Percentiles rank a stretch among this genome's conserved stretches.
Evolutionary conservation across 2,113 vertebrate genomes (phyloP).

Genomic region (Agapornis roseicollis): DNA sequence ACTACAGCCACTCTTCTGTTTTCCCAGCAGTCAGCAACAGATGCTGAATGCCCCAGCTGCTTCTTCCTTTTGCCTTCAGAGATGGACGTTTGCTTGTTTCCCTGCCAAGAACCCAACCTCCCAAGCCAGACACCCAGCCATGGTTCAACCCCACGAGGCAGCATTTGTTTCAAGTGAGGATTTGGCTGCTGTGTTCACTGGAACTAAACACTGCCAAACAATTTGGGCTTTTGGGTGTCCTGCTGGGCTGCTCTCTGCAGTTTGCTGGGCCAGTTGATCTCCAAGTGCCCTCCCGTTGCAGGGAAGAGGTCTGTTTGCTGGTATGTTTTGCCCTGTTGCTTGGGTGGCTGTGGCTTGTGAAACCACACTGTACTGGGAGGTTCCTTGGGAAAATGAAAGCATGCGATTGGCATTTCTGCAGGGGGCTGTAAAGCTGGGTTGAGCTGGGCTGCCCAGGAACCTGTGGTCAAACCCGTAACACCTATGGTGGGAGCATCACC

Average conservation of each 20-base stretch:
- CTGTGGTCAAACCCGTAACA: neutral
- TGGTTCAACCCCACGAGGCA: neutral
- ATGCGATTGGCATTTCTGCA: conserved; percentile 12
- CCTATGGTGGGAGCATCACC: neutral
- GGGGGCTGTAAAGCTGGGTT: neutral
- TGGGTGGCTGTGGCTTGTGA: conserved; percentile 42
- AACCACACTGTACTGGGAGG: neutral
- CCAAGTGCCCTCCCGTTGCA: neutral
- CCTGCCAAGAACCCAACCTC: neutral
- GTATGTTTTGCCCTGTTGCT: conserved; percentile 54
- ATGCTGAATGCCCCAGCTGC: neutral
- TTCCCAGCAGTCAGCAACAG: neutral
- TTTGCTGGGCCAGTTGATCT: neutral
- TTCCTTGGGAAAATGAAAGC: conserved; percentile 36
- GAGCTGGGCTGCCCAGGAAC: neutral
- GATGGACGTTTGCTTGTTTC: neutral
- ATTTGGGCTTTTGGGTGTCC: neutral
- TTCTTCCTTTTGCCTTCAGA: neutral
- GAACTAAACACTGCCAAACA: neutral
- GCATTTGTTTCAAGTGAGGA: neutral
- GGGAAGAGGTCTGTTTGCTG: conserved; percentile 28
- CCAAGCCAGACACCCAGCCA: neutral
- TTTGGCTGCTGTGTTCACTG: neutral
- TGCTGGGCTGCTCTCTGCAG: neutral
- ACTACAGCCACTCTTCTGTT: neutral